Evolutionary conservation across 2,888 invertebrate species (phyloP), one percentile per base, ranked within the genome.

Genomic region (Cataglyphis rosenhaueri): DNA sequence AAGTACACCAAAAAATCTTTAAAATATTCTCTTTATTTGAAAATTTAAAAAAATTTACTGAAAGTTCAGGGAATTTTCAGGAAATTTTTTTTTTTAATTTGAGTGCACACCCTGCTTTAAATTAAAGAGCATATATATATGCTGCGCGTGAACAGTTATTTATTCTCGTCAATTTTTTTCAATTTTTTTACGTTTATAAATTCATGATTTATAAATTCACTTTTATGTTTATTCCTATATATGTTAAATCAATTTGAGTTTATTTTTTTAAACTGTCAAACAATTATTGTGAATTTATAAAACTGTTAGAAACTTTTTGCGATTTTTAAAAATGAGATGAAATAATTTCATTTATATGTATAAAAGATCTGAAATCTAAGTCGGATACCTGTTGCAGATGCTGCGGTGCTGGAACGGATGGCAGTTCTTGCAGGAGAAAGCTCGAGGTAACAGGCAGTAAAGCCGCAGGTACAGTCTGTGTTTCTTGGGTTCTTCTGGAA

Each of bases 401-500:
- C 86, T 89, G 92, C 9, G 92, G 87, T 61, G 90, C 86, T 64
- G 92, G 86, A 5, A 89, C 82, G 2, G 95, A 90, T 89, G 93
- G 91, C 78, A 93, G 85, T 82, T 93, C 92, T 87, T 94, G 94
- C 8, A 94, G 89, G 10, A 94, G 84, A 81, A 94, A 94, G n/a
- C 92, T 91, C 15, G 94, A 91, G 9, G 93, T 90, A 21, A 89
- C 89, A 52, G 93, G 92, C 76, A 93, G 84, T 18, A 93, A 81
- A 38, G 93, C 90, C 18, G 93, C 91, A 41, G 93, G 93, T 65
- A 94, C 89, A 0, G 94, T 94, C 83, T 94, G 94, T 0, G 94
- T 94, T 87, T 94, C 94, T 83, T 94, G 94, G 0, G 94, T 94
- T 48, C 94, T 90, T 10, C 94, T 91, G 0, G 93, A 89, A 1